Evolutionary conservation across 92 coral and sea anemone genomes (phyloP), one percentile per base, ranked within the genome.

Genomic region (Porites cylindrica): DNA sequence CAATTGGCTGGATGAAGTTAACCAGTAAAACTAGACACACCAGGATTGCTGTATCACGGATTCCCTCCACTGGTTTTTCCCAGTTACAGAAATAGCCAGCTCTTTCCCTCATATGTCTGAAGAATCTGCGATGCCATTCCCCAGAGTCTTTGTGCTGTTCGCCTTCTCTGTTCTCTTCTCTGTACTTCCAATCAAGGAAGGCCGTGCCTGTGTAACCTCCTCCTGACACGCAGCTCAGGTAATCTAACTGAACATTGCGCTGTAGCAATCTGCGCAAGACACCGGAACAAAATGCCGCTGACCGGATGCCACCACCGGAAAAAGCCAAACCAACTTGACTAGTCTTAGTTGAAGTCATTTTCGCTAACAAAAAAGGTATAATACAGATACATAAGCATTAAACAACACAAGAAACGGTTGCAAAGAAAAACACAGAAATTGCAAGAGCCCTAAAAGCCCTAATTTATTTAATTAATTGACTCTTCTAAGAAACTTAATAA

Each of bases 171-270:
- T 56, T 84, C 13, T 87, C 78, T 53, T 88, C 50, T 18, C 81
- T 86, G 80, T 38, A 88, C 75, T 88, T 88, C 91, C 91, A 88
- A 20, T 83, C 84, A 29, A 76, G 51, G 52, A 63, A 88, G 32
- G 91, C 85, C 8, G 91, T 85, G 19, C 91, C 91, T 66, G 82
- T 74, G 81, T 73, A 88, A 16, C n/a, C n/a, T n/a, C 91, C 87
- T 18, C 91, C 91, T 16, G 91, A 82, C 56, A 88, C 91, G 65
- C 91, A 88, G 64, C 91, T 88, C 50, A 88, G 82, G 74, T 82
- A 88, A 43, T 88, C 91, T 19, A 82, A 66, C 19, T 54, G 10
- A n/a, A 70, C 88, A 16, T 54, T 7, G 19, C 56, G 62, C 29
- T 88, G 58, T 12, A 88, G 91, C 38, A 88, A 47, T 68, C 88